These are phyloP conservation scores for Athene noctua DNA, from an alignment of 2,113 vertebrate species.

Conservation along the genomic window DNA sequence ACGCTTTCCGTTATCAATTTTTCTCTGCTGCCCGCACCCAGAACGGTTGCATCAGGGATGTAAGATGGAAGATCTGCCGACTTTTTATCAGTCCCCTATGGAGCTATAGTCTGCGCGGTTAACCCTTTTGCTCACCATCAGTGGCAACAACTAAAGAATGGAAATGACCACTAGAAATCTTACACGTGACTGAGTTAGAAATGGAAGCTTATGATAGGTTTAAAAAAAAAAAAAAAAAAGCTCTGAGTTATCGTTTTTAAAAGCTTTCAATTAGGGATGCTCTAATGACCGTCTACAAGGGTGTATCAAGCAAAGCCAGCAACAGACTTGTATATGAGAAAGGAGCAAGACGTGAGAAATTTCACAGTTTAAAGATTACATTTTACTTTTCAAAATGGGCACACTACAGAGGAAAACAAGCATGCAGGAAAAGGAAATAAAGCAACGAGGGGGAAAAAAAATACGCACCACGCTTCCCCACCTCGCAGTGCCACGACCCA, in stretches of 20 bases:
- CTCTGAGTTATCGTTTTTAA: background rate
- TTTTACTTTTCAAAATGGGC: background rate
- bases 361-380: accelerated
- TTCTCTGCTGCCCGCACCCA: background rate
- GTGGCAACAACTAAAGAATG: background rate
- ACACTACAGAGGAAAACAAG: background rate
- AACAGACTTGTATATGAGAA: accelerated
- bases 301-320: background rate
- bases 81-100: no score
- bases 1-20: no score
- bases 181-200: accelerated
- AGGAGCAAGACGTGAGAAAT: background rate
- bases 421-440: background rate
- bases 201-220: background rate
- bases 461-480: accelerated
- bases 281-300: background rate
- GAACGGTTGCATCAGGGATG: accelerated
- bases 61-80: background rate
- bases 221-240: background rate
- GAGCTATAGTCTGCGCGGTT: background rate
- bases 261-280: background rate
- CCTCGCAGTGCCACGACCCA: accelerated
- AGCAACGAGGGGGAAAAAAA: background rate
- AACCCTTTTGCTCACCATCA: background rate
- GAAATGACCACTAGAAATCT: background rate